Evolutionary conservation across 2,113 vertebrate genomes (phyloP).

Genomic region (Notothenia rossii): DNA sequence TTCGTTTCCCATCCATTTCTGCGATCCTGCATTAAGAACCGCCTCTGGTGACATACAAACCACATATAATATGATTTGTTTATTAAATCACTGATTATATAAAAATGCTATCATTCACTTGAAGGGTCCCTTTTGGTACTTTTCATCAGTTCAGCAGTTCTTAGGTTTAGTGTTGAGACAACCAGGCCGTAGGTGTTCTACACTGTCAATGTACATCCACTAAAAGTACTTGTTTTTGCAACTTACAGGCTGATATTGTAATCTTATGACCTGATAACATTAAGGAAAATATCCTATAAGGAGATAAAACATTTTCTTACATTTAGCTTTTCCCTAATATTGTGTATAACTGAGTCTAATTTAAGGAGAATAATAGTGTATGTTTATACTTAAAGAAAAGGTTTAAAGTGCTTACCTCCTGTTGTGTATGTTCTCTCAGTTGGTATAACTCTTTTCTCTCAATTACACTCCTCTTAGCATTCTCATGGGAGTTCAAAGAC

Average conservation of each 20-base stretch:
- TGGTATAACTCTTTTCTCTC: constrained; percentile 73
- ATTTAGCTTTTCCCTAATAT: too few species aligned
- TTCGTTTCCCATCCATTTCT: constrained; percentile 66
- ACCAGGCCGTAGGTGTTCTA: too few species aligned
- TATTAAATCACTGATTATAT: background rate
- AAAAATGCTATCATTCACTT: background rate
- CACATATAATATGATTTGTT: constrained; percentile 8
- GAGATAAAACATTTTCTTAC: too few species aligned
- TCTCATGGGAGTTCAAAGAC: constrained; percentile 76
- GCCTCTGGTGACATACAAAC: constrained; percentile 37
- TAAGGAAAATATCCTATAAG: too few species aligned
- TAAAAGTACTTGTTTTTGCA: too few species aligned
- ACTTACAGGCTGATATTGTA: too few species aligned
- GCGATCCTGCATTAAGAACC: constrained; percentile 48
- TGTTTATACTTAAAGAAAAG: background rate
- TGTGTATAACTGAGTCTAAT: too few species aligned
- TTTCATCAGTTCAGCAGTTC: too few species aligned
- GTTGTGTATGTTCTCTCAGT: constrained; percentile 65
- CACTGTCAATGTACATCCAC: too few species aligned
- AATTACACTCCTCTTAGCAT: constrained; percentile 65
- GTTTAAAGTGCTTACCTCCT: constrained; percentile 69
- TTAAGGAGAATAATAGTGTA: too few species aligned
- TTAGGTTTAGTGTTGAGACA: too few species aligned
- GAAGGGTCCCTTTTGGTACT: background rate
- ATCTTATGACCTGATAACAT: too few species aligned